A percentile compares a stretch with the other conserved stretches of the same genome.
phyloP scores from a whole-genome alignment of 2,113 vertebrate species.

The Geococcyx californianus region DNA sequence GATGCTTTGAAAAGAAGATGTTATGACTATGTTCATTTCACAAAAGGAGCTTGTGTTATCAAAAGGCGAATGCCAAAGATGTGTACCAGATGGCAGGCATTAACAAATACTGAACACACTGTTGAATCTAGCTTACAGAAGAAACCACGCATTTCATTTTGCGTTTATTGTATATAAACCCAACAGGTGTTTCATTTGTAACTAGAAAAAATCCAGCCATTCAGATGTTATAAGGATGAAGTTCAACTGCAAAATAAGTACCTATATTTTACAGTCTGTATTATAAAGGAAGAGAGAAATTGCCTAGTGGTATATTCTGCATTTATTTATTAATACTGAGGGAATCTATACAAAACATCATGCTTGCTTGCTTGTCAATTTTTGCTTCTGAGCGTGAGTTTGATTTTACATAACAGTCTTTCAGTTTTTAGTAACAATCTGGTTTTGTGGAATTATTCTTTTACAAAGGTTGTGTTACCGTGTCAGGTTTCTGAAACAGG shows the following conservation, averaged over 20 bases:
- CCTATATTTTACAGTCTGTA: background rate
- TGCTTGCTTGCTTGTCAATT: background rate
- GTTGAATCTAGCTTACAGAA: background rate
- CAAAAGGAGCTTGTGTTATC: background rate
- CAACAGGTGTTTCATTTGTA: background rate
- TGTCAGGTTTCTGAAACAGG: background rate
- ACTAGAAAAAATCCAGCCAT: background rate
- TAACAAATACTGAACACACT: background rate
- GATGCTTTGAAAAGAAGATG: background rate
- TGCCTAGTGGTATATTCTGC: background rate
- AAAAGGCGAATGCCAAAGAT: background rate
- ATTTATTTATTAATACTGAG: background rate
- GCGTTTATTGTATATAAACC: background rate
- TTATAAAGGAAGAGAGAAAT: background rate
- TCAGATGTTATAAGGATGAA: background rate
- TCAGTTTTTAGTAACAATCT: background rate
- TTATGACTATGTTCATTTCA: background rate
- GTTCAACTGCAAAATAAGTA: background rate
- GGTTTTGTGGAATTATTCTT: background rate
- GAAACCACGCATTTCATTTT: background rate
- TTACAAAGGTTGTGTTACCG: background rate
- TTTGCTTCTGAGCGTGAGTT: background rate
- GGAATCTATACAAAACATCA: background rate
- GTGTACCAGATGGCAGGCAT: background rate
- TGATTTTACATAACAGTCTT: background rate